Percentiles rank a stretch among this genome's conserved stretches.
These are phyloP conservation scores for Rotaria macrura DNA, from an alignment of 2,888 invertebrate species.

Conservation along the genomic window DNA sequence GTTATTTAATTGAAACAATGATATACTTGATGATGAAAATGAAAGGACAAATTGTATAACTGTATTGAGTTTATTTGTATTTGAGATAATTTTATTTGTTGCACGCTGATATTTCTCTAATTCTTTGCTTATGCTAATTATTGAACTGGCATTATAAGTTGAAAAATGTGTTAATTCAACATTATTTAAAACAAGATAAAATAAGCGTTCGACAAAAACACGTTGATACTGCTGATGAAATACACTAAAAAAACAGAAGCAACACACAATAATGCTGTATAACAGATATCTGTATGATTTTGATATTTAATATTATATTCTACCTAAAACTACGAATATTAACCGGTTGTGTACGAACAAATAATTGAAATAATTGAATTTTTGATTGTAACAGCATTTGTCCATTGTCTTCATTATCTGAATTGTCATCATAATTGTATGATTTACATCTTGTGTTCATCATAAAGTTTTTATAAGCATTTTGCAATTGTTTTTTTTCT, in stretches of 20 bases:
- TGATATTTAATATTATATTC: too few species aligned
- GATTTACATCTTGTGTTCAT: background rate
- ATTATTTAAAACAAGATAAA: slow-evolving; percentile 16
- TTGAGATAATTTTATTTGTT: slow-evolving; percentile 1
- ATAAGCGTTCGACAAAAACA: background rate
- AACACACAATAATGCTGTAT: too few species aligned
- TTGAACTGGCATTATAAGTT: background rate
- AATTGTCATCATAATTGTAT: background rate
- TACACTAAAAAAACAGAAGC: background rate
- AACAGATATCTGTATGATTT: too few species aligned
- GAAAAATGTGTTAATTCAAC: slow-evolving; percentile 13
- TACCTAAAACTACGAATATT: slow-evolving; percentile 12
- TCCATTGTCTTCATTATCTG: background rate
- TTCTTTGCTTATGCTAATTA: slow-evolving; percentile 11
- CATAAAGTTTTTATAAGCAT: background rate
- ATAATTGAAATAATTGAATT: slow-evolving; percentile 21
- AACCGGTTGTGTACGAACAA: background rate
- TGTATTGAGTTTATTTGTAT: background rate
- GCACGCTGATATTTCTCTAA: slow-evolving; percentile 10
- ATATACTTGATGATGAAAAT: slow-evolving; percentile 15
- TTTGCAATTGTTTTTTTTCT: slow-evolving; percentile 14
- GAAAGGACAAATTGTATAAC: slow-evolving; percentile 9
- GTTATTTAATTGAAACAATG: background rate
- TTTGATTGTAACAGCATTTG: background rate
- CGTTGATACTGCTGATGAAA: slow-evolving; percentile 1